Evolutionary conservation across 2,113 vertebrate species (phyloP), one percentile per base, ranked within the genome.

Genomic region (Heterotilapia buettikoferi): DNA sequence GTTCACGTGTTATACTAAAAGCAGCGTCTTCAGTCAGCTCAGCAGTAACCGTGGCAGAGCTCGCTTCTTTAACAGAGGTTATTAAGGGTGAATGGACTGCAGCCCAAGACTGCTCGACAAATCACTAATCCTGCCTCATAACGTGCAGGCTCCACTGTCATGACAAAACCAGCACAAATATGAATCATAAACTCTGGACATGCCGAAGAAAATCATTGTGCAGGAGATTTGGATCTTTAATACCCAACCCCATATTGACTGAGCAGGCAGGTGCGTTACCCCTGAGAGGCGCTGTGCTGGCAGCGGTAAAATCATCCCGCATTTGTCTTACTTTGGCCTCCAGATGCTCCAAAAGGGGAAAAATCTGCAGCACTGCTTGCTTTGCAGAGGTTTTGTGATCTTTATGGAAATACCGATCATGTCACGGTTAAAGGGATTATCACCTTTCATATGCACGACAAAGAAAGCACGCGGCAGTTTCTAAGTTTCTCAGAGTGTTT

Each of bases 241-340:
- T 29, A 47, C 14, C 24, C 16, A 10, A 47, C 14, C 24, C 9
- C 6, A 3, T 45, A 18, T 13, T 18, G 38, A 26, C 12, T 73
- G 68, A 73, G 71, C 24, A 47, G 68, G 38, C 13, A 18, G 68
- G 16, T 29, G 43, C 13, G 66, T 19, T 19, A 29, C 71, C 71
- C 43, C 43, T 7, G 9, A 47, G 71, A 29, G 43, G 26, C 3
- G 24, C 68, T 47, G 14, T 18, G 40, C 24, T 76, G n/a, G 71
- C 40, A 50, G 6, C 0, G 21, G 54, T 24, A 18, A 76, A 50
- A 29, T 1, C 71, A 19, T 47, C 68, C 40, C 0, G 2, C 24
- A 50, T 76, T 76, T 50, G 24, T 50, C 71, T 50, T 29, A 31
- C 71, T 50, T 29, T 50, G 24, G 43, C 71, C 68, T 76, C 40